These are phyloP conservation scores for Epizoanthus scotinus DNA, from an alignment of 92 coral and sea anemone genomes.

Conservation along the genomic window DNA sequence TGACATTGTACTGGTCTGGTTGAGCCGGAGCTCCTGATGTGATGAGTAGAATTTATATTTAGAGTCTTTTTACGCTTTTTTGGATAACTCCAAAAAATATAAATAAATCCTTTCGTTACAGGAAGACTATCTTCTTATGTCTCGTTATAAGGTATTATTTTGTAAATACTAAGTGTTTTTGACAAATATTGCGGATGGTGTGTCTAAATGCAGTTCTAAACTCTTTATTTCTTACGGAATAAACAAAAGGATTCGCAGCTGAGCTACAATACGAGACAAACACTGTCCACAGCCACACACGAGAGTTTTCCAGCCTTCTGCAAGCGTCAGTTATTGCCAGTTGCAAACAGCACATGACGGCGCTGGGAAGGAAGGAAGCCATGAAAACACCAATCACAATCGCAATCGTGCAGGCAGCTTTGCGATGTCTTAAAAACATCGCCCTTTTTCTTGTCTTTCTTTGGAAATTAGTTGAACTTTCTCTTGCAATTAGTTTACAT, in stretches of 20 bases:
- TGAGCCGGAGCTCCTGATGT: no score
- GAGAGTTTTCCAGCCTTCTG: conserved; percentile 22
- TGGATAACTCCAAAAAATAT: no score
- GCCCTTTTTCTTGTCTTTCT: neutral
- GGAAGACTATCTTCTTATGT: no score
- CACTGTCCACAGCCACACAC: conserved; percentile 42
- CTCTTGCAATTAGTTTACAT: conserved; percentile 15
- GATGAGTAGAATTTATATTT: no score
- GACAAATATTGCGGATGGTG: neutral
- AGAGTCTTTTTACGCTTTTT: no score
- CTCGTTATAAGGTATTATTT: neutral
- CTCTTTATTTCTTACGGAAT: conserved; percentile 33
- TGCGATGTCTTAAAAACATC: conserved; percentile 18
- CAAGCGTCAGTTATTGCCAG: conserved; percentile 24
- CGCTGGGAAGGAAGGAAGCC: conserved; percentile 28
- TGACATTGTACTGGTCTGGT: no score
- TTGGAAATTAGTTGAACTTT: neutral
- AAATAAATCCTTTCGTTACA: no score
- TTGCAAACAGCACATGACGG: conserved; percentile 28
- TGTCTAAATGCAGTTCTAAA: conserved; percentile 42
- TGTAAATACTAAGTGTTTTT: neutral
- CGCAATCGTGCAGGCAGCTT: conserved; percentile 38
- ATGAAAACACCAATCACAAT: conserved; percentile 31
- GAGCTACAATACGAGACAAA: conserved; percentile 46
- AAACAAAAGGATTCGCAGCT: conserved; percentile 44